These are phyloP conservation scores for Thunnus thynnus DNA, from an alignment of 2,113 vertebrate species.

Conservation along the genomic window DNA sequence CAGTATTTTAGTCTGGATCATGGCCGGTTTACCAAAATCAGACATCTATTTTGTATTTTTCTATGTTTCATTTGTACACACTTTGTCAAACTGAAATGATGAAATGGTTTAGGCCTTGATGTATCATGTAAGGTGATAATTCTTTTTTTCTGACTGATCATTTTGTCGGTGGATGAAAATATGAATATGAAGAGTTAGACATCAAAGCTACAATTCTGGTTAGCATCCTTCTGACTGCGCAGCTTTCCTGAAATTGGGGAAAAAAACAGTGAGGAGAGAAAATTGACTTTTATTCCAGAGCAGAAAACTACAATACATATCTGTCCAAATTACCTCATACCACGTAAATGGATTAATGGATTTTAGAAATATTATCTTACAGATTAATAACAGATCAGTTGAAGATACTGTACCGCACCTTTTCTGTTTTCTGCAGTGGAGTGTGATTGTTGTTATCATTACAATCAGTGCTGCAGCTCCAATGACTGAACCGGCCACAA, in stretches of 20 bases:
- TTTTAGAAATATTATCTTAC: not conserved
- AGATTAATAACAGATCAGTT: not conserved
- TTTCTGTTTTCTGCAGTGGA: slow-evolving; percentile 61
- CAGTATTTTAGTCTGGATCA: too few relatives aligned
- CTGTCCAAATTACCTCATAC: not conserved
- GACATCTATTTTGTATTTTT: not conserved
- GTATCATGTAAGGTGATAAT: too few relatives aligned
- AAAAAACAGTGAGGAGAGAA: not conserved
- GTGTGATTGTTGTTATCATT: slow-evolving; percentile 50
- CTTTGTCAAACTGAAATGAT: too few relatives aligned
- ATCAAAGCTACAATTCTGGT: not conserved
- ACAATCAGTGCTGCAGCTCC: slow-evolving; percentile 53
- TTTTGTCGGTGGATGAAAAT: not conserved
- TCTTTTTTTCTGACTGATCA: too few relatives aligned
- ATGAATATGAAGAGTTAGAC: not conserved
- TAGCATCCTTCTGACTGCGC: not conserved
- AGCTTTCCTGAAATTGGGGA: slow-evolving; percentile 57
- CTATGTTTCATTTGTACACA: not conserved
- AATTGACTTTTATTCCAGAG: not conserved
- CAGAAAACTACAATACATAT: not conserved
- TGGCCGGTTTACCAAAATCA: too few relatives aligned
- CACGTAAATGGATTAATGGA: not conserved
- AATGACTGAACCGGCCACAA: slow-evolving; percentile 72
- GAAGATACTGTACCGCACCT: slow-evolving; percentile 36
- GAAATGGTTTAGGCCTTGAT: too few relatives aligned